Percentiles rank a stretch among this genome's conserved stretches.
These are phyloP conservation scores for Tipula helvola DNA, from an alignment of 2,888 invertebrate genomes.

Conservation along the genomic window DNA sequence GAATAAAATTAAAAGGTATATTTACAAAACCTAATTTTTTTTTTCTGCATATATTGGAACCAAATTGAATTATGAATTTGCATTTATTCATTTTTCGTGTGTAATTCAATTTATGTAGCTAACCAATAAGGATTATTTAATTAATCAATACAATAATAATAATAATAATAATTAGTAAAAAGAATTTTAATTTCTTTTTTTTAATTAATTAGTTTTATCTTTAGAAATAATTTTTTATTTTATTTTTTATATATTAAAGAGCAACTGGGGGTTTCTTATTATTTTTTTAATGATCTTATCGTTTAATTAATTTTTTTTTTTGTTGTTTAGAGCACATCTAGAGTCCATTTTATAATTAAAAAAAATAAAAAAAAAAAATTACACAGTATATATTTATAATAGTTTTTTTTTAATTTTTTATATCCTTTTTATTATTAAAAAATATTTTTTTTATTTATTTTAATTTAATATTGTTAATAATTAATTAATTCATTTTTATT, in stretches of 20 bases:
- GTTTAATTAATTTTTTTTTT: background rate
- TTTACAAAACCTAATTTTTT: background rate
- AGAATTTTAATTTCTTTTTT: background rate
- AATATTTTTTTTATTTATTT: background rate
- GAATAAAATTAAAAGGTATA: background rate
- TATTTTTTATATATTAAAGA: background rate
- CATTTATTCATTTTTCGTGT: background rate
- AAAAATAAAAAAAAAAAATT: background rate
- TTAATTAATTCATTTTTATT: constrained; percentile 5
- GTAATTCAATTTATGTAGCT: background rate
- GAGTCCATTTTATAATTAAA: constrained; percentile 9
- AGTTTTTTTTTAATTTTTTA: constrained; percentile 6
- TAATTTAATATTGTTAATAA: background rate
- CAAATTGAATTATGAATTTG: background rate
- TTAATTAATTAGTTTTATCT: background rate
- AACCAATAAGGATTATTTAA: background rate
- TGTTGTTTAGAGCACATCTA: constrained; percentile 7
- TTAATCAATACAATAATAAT: background rate
- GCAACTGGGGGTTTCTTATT: background rate
- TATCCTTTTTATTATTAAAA: background rate
- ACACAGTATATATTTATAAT: background rate
- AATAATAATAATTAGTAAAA: background rate
- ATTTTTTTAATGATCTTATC: background rate
- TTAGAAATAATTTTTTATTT: no score
- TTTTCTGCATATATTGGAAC: background rate